Evolutionary conservation across 2,113 vertebrate species (phyloP).

Genomic region (Hypanus sabinus): DNA sequence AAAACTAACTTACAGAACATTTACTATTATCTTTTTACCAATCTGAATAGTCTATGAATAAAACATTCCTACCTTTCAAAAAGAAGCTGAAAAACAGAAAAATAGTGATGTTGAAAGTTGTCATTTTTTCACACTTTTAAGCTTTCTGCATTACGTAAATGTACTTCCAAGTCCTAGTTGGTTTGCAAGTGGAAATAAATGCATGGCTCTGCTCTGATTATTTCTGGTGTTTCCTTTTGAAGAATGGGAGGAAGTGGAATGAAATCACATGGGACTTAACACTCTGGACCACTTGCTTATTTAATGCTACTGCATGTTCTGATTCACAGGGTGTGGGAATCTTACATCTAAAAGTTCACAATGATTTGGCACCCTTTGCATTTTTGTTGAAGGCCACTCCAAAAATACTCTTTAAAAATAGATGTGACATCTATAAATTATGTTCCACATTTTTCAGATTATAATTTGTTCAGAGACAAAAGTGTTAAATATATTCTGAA

Average conservation of each 20-base stretch:
- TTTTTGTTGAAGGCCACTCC: slow-evolving; percentile 1
- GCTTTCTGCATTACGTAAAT: slow-evolving; percentile 27
- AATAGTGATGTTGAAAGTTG: neutral
- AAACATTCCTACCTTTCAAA: slow-evolving; percentile 18
- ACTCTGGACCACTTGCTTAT: slow-evolving; percentile 43
- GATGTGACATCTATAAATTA: neutral
- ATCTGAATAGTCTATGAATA: neutral
- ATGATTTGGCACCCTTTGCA: neutral
- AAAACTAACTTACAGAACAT: neutral
- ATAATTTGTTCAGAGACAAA: neutral
- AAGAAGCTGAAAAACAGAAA: neutral
- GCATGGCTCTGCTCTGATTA: slow-evolving; percentile 40
- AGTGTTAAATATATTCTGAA: neutral
- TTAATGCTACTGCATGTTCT: slow-evolving; percentile 39
- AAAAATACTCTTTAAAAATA: neutral
- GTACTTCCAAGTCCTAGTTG: slow-evolving; percentile 49
- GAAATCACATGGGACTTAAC: slow-evolving; percentile 53
- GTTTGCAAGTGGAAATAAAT: slow-evolving; percentile 43
- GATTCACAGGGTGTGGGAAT: slow-evolving; percentile 44
- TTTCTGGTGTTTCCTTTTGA: slow-evolving; percentile 65
- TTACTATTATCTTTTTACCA: neutral
- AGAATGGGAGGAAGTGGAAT: slow-evolving; percentile 79
- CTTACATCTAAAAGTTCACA: slow-evolving; percentile 18
- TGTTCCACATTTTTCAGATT: neutral
- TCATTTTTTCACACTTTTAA: neutral